These are phyloP conservation scores for Seira sanloemensis DNA, from an alignment of 2,888 invertebrate species.

Conservation along the genomic window DNA sequence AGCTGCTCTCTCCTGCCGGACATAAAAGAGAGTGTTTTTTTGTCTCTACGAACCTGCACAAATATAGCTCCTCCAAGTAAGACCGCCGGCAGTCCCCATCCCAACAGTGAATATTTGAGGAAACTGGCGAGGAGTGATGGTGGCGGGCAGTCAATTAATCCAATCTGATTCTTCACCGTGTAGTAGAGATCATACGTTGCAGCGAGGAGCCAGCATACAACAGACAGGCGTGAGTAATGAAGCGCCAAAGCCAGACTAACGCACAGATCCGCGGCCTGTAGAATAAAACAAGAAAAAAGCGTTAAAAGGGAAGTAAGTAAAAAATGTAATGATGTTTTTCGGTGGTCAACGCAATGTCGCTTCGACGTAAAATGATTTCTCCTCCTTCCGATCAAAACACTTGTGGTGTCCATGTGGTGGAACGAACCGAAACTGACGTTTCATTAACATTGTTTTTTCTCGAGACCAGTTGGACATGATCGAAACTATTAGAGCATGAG, in stretches of 20 bases:
- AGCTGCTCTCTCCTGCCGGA: too few species aligned
- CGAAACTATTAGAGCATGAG: too few species aligned
- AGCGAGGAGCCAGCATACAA: slow-evolving; percentile 83
- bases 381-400: neutral
- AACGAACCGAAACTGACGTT: neutral
- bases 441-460: slow-evolving; percentile 1
- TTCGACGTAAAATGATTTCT: neutral
- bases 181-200: slow-evolving; percentile 82
- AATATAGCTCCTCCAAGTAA: slow-evolving; percentile 78
- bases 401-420: neutral
- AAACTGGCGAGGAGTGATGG: slow-evolving; percentile 77
- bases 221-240: slow-evolving; percentile 82
- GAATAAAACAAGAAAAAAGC: slow-evolving; percentile 35
- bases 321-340: neutral
- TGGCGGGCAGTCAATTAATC: slow-evolving; percentile 74
- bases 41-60: slow-evolving; percentile 66
- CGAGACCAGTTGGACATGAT: neutral
- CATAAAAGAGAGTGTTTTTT: neutral
- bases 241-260: slow-evolving; percentile 80
- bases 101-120: slow-evolving; percentile 79
- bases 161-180: slow-evolving; percentile 75
- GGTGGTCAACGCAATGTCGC: neutral
- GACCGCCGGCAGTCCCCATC: slow-evolving; percentile 81
- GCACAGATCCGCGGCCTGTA: slow-evolving; percentile 80
- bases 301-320: slow-evolving; percentile 14